Base-by-base conservation (phyloP, 2,888 invertebrate genomes). In the Hemistola chrysoprasaria region DNA sequence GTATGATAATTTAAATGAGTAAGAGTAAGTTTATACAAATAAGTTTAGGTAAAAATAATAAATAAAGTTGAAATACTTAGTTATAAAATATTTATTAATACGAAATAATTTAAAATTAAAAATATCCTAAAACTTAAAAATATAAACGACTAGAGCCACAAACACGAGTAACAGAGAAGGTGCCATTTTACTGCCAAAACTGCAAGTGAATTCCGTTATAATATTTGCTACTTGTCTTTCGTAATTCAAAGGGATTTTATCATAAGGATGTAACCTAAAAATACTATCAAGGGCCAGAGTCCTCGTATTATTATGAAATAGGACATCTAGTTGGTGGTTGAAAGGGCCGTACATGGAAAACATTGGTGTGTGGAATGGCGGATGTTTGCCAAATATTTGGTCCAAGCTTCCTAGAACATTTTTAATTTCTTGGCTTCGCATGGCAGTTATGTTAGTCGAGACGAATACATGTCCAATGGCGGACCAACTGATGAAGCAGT, bases 301-400 rank as follows among this genome's bases (percentile, higher is more conserved):
- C 46, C 69, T 78, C 0, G 92, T 92, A 6, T 80, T 86, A 59
- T 92, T 91, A 46, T 91, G 91, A 61, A 95, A 95, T 23, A 95
- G 75, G 0, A 95, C 78, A 62, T 94, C 88, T 10, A 78, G 78
- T 47, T 90, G 73, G 23, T 90, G 91, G 51, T 95, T 93, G 58
- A 91, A 95, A 0, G 90, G 73, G 0, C 93, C 94, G 50, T 92
- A 95, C 78, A 95, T 84, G 0, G 92, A 91, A 56, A 95, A 94
- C 49, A 93, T 90, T 0, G 91, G 89, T 0, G 90, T 92, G 8
- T 90, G 89, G 59, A 84, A 83, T 0, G 81, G 78, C 6, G 75
- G 71, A 33, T 86, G 87, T 63, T 90, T 91, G 25, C 95, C 95
- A 68, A 95, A 95, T 20, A 93, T 72, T 53, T 91, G 87, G 64